Conservation (phyloP, 2,888 invertebrate genomes). For the Sphaeridia pumilis region DNA sequence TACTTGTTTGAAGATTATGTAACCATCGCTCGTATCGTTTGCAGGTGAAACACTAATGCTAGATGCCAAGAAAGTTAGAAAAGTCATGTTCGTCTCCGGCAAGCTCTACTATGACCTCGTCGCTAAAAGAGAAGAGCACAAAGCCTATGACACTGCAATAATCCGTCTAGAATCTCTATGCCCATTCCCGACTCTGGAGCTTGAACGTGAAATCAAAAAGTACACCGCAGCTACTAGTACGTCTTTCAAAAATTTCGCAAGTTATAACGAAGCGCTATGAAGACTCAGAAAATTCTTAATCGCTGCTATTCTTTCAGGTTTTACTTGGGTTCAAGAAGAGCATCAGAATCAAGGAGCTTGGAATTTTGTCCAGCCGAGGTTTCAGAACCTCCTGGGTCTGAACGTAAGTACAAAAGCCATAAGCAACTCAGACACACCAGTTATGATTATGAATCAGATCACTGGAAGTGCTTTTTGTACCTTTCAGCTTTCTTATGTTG, state of each 20-base stretch:
- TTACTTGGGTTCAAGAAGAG: constrained; percentile 95
- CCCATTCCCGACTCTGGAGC: constrained; percentile 74
- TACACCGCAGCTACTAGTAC: constrained; percentile 66
- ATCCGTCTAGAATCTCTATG: constrained; percentile 74
- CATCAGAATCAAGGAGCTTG: constrained; percentile 95
- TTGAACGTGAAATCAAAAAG: constrained; percentile 61
- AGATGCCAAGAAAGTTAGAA: constrained; percentile 44
- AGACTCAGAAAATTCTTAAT: too few relatives aligned
- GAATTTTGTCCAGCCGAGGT: constrained; percentile 78
- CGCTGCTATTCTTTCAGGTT: too few relatives aligned
- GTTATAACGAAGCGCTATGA: too few relatives aligned
- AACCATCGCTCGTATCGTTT: too few relatives aligned
- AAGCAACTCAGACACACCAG: too few relatives aligned
- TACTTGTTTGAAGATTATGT: too few relatives aligned
- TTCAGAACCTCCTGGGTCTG: constrained; percentile 76
- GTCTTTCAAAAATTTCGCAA: too few relatives aligned
- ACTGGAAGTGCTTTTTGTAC: too few relatives aligned
- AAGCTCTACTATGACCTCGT: constrained; percentile 86
- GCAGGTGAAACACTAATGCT: background rate
- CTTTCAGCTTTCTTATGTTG: constrained; percentile 66
- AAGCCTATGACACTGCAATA: constrained; percentile 62
- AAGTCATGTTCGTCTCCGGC: constrained; percentile 74
- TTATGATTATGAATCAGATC: too few relatives aligned
- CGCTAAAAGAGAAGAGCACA: constrained; percentile 55
- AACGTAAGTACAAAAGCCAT: too few relatives aligned